These are phyloP conservation scores for Zalophus californianus DNA, from an alignment of 2,797 vertebrate genomes.

Conservation along the genomic window DNA sequence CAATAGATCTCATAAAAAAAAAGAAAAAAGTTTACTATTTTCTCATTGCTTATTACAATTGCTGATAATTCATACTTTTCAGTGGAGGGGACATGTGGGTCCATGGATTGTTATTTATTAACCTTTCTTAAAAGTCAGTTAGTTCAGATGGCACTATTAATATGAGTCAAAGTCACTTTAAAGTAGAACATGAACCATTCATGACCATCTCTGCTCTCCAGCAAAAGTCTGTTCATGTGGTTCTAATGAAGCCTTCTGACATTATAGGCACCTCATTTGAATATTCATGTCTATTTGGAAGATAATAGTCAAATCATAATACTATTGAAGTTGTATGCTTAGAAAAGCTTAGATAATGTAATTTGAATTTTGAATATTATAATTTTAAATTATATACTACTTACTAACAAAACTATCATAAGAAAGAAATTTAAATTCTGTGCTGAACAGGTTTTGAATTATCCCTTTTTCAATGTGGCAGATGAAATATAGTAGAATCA, in stretches of 20 bases:
- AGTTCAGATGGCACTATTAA: background rate
- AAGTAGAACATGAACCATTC: background rate
- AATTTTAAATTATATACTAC: constrained; percentile 20
- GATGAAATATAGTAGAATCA: background rate
- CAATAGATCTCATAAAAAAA: background rate
- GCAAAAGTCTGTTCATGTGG: background rate
- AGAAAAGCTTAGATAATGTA: constrained; percentile 15
- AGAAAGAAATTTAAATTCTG: background rate
- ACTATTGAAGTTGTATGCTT: background rate
- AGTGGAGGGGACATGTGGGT: background rate
- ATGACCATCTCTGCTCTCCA: background rate
- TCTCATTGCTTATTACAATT: background rate
- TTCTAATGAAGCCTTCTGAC: constrained; percentile 34
- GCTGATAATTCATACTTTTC: background rate
- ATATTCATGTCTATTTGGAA: background rate
- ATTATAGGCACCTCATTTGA: background rate
- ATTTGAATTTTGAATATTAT: constrained; percentile 34
- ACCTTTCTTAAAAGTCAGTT: background rate
- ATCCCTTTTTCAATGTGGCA: background rate
- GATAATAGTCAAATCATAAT: background rate
- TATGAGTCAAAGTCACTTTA: background rate
- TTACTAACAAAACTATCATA: constrained; percentile 27
- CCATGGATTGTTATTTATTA: background rate
- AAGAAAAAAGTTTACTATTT: background rate
- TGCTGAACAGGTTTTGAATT: background rate